Evolutionary conservation across 2,797 vertebrate genomes (phyloP).

Genomic region (Coendou prehensilis): DNA sequence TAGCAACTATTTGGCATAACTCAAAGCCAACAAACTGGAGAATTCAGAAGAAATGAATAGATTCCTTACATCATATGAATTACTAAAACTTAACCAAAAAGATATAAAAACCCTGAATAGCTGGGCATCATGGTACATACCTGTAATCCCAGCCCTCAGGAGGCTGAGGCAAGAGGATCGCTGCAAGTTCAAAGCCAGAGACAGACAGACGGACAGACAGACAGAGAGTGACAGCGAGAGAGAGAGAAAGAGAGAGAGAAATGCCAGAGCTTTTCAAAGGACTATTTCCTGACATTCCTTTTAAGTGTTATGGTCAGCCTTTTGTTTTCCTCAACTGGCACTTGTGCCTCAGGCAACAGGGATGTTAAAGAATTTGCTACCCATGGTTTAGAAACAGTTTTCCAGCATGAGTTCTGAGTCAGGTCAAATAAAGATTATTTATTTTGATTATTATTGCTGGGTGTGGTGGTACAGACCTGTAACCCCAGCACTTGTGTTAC

Average conservation of each 20-base stretch:
- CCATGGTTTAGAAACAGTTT: background rate
- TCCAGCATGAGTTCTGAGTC: background rate
- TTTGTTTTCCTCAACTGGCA: background rate
- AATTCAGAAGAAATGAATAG: background rate
- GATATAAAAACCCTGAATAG: background rate
- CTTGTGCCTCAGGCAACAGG: background rate
- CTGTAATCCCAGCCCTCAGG: background rate
- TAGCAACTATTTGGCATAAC: background rate
- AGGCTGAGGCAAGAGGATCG: background rate
- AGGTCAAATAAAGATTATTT: constrained; percentile 3
- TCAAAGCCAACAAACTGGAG: background rate
- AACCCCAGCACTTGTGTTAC: background rate
- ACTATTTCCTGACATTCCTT: background rate
- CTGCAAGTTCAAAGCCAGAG: background rate
- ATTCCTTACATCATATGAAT: background rate
- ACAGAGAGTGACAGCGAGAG: too few relatives aligned
- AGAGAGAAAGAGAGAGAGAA: too few relatives aligned
- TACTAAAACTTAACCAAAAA: background rate
- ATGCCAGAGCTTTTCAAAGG: constrained; percentile 47
- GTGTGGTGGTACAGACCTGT: background rate
- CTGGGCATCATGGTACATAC: background rate
- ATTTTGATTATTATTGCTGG: background rate
- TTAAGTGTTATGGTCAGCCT: background rate
- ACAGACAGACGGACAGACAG: too few relatives aligned
- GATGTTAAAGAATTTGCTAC: constrained; percentile 28